Evolutionary conservation across 2,113 vertebrate species (phyloP), one percentile per base, ranked within the genome.

Genomic region (Gracilinanus agilis): DNA sequence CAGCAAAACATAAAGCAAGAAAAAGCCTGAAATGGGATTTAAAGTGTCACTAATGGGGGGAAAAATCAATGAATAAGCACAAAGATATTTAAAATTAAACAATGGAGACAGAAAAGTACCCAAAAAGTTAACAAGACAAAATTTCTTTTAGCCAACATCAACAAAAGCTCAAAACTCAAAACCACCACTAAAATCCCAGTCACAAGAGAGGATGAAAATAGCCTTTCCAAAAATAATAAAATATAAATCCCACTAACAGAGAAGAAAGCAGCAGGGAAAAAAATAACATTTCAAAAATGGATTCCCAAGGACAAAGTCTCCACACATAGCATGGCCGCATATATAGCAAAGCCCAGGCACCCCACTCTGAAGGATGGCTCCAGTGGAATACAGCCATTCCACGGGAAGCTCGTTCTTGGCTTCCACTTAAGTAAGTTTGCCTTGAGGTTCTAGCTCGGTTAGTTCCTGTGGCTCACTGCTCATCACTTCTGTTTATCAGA

Each of bases 141-240:
- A 83, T 83, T 83, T 83, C n/a, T n/a, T 83, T 83, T 83, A 83
- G 67, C n/a, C 67, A 83, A 83, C 67, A 83, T 83, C 67, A 83
- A 83, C 67, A 83, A 83, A 83, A 40, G 34, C 67, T 83, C 67
- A 83, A 83, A 40, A 40, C 19, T 83, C 67, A 83, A 75, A 83
- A 83, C 67, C 67, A 83, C 8, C n/a, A 40, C n/a, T 83, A 83
- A 83, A 83, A 83, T 83, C 34, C n/a, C 16, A 40, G 23, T 83
- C 67, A 40, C 67, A 40, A 83, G 34, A 83, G 67, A 83, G 67
- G 19, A 9, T 83, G 21, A 83, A 83, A 83, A 83, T 40, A 83
- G 21, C n/a, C n/a, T 83, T 40, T 83, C 16, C 67, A 83, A 83
- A 83, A 83, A 83, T 40, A 19, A 5, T 40, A 83, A 83, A 83